Percentiles rank a stretch among this genome's conserved stretches.
These are phyloP conservation scores for Aulostomus chinensis DNA, from an alignment of 2,797 vertebrate genomes.

Conservation along the genomic window DNA sequence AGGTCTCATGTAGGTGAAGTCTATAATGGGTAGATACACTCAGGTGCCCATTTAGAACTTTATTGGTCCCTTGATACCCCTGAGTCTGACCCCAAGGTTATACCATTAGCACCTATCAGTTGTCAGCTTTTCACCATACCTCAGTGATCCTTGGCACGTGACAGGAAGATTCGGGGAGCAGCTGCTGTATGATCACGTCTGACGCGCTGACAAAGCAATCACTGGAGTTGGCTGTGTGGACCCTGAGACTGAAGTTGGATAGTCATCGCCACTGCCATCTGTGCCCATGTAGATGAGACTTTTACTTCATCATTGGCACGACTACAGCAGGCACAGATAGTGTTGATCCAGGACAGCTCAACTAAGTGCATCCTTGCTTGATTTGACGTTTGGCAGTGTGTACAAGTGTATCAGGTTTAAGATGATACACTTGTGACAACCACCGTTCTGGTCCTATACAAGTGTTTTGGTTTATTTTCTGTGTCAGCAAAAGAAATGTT, in stretches of 20 bases:
- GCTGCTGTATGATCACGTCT: slow-evolving; percentile 52
- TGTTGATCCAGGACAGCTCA: slow-evolving; percentile 29
- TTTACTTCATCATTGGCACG: slow-evolving; percentile 34
- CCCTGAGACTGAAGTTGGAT: slow-evolving; percentile 5
- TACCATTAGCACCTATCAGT: slow-evolving; percentile 73
- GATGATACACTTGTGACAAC: neutral
- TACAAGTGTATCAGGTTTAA: slow-evolving; percentile 11
- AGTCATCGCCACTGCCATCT: slow-evolving; percentile 12
- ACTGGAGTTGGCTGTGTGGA: slow-evolving; percentile 2
- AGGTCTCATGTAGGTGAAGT: neutral
- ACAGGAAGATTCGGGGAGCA: slow-evolving; percentile 44
- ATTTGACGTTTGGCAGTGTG: slow-evolving; percentile 29
- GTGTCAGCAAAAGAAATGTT: too few species aligned
- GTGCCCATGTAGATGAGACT: slow-evolving; percentile 29
- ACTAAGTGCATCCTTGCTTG: slow-evolving; percentile 14
- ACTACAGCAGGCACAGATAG: slow-evolving; percentile 29
- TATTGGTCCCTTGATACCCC: slow-evolving; percentile 49
- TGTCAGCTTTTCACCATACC: slow-evolving; percentile 72
- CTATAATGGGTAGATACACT: slow-evolving; percentile 1
- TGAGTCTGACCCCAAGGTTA: slow-evolving; percentile 51
- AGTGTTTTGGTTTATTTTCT: too few species aligned
- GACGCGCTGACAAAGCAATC: slow-evolving; percentile 45
- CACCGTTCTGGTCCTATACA: too few species aligned
- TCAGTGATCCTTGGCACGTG: slow-evolving; percentile 58
- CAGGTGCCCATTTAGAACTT: slow-evolving; percentile 6